These are phyloP conservation scores for Marmota flaviventris DNA, from an alignment of 2,113 vertebrate genomes.

Conservation along the genomic window DNA sequence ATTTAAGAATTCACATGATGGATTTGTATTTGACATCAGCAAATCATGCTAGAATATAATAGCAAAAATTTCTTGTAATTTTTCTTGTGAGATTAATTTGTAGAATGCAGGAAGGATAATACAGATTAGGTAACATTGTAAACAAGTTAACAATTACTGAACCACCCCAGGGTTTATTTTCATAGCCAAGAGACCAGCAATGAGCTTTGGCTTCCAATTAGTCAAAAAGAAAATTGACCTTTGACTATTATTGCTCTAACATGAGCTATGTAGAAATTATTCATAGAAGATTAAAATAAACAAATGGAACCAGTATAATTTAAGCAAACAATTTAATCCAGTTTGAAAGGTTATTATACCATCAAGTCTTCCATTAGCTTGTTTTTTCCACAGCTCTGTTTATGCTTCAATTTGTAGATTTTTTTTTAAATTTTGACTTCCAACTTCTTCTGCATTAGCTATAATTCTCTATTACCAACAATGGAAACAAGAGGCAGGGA, in stretches of 20 bases:
- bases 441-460: not conserved
- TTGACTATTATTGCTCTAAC: conserved; percentile 72
- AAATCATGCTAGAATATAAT: conserved; percentile 84
- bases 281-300: conserved; percentile 41
- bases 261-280: conserved; percentile 69
- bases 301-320: conserved; percentile 17
- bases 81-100: conserved; percentile 86
- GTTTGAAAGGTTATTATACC: conserved; percentile 19
- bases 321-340: conserved; percentile 18
- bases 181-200: conserved; percentile 65
- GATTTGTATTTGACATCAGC: conserved; percentile 81
- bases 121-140: conserved; percentile 82
- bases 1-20: conserved; percentile 70
- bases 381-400: conserved; percentile 3
- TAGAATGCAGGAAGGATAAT: conserved; percentile 83
- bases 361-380: not conserved
- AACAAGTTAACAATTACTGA: conserved; percentile 85
- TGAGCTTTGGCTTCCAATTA: conserved; percentile 74
- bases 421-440: conserved; percentile 20
- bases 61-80: conserved; percentile 83
- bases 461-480: not conserved
- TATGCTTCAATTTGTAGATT: not conserved
- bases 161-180: conserved; percentile 75
- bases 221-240: conserved; percentile 65
- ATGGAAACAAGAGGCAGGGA: not conserved